These are phyloP conservation scores for Exocentrus adspersus DNA, from an alignment of 2,888 invertebrate genomes.

Conservation along the genomic window DNA sequence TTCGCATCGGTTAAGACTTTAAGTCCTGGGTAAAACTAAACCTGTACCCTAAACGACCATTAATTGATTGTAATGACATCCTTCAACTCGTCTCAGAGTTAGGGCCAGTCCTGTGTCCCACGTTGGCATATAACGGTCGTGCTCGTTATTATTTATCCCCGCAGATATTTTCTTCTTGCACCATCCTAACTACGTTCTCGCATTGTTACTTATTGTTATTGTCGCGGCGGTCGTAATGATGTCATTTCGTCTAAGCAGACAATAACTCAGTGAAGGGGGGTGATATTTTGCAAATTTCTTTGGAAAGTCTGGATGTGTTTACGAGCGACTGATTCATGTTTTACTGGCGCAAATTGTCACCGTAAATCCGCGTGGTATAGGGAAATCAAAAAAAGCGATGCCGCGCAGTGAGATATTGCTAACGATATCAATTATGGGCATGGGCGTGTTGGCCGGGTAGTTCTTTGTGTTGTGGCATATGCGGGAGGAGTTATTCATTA, in stretches of 20 bases:
- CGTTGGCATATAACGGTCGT: conserved; percentile 48
- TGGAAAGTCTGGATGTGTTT: conserved; percentile 17
- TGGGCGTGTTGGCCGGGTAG: background rate
- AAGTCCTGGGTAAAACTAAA: too few relatives aligned
- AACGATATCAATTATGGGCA: background rate
- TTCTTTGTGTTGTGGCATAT: background rate
- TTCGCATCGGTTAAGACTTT: too few relatives aligned
- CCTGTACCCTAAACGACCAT: too few relatives aligned
- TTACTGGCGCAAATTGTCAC: conserved; percentile 3
- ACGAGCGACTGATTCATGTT: conserved; percentile 5
- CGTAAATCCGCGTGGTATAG: background rate
- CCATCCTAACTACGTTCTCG: conserved; percentile 43
- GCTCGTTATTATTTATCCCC: conserved; percentile 42
- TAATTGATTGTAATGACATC: too few relatives aligned
- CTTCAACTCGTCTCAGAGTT: too few relatives aligned
- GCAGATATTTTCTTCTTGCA: conserved; percentile 30
- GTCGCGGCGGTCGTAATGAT: conserved; percentile 43
- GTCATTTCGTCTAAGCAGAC: conserved; percentile 34
- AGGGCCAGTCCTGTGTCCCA: conserved; percentile 23
- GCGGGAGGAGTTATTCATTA: background rate
- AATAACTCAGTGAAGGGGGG: conserved; percentile 5
- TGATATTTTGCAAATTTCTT: conserved; percentile 27
- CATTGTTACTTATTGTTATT: conserved; percentile 48
- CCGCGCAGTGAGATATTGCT: background rate
- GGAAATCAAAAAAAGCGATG: background rate